These are phyloP conservation scores for Caenorhabditis imperialis DNA, from an alignment of 2,888 invertebrate genomes.

Conservation along the genomic window DNA sequence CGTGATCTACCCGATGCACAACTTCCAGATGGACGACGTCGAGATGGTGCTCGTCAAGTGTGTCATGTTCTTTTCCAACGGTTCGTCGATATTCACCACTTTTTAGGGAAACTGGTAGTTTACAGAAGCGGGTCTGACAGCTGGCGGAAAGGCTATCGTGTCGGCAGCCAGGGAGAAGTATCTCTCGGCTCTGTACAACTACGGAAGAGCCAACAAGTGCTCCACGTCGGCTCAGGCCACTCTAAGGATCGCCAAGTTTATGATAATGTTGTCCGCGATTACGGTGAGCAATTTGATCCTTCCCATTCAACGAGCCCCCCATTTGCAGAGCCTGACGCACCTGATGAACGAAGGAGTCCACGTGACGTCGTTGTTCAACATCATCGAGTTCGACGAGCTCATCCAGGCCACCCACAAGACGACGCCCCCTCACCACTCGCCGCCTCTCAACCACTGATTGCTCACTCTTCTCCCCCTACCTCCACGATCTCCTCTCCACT, in stretches of 20 bases:
- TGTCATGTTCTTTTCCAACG: slow-evolving; percentile 61
- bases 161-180: slow-evolving; percentile 55
- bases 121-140: slow-evolving; percentile 59
- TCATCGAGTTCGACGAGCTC: slow-evolving; percentile 63
- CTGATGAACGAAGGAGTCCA: slow-evolving; percentile 62
- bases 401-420: slow-evolving; percentile 59
- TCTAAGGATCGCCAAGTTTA: slow-evolving; percentile 61
- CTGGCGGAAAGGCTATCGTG: slow-evolving; percentile 48
- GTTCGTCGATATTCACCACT: slow-evolving; percentile 14
- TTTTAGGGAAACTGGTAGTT: slow-evolving; percentile 6
- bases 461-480: too few relatives aligned
- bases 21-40: slow-evolving; percentile 58
- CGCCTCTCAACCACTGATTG: not conserved
- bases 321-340: slow-evolving; percentile 57
- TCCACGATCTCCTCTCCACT: too few relatives aligned
- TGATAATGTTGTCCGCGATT: slow-evolving; percentile 66
- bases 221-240: slow-evolving; percentile 54
- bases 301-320: not conserved
- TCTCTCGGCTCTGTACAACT: slow-evolving; percentile 58
- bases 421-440: slow-evolving; percentile 33
- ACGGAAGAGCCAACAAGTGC: slow-evolving; percentile 53
- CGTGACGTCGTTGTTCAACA: slow-evolving; percentile 60
- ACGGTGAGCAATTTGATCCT: slow-evolving; percentile 49
- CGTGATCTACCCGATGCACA: slow-evolving; percentile 60
- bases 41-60: slow-evolving; percentile 66